Evolutionary conservation across 2,888 invertebrate genomes (phyloP).

Genomic region (Drosophila testacea): DNA sequence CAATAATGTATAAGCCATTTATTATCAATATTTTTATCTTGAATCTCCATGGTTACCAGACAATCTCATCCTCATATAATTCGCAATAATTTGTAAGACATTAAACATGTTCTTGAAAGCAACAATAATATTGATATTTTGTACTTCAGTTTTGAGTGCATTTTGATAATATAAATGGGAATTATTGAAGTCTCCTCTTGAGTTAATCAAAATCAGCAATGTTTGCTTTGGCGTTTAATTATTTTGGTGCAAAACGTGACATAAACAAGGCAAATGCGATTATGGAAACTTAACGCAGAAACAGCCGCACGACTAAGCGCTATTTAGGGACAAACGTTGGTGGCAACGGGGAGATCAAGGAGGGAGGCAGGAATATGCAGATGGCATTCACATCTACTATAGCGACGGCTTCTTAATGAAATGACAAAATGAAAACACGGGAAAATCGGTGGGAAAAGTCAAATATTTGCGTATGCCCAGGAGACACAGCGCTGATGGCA

Average conservation of each 20-base stretch:
- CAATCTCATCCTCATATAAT: not conserved
- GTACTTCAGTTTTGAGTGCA: constrained; percentile 10
- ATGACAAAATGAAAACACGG: constrained; percentile 72
- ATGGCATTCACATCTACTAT: constrained; percentile 23
- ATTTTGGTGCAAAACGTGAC: constrained; percentile 60
- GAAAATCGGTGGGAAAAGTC: constrained; percentile 57
- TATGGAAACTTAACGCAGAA: constrained; percentile 48
- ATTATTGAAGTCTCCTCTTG: constrained; percentile 31
- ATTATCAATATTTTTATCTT: constrained; percentile 11
- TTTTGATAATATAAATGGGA: constrained; percentile 12
- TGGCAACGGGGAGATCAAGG: not conserved
- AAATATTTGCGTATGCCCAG: constrained; percentile 65
- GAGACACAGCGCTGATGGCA: constrained; percentile 60
- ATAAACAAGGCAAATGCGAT: constrained; percentile 60
- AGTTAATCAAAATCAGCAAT: constrained; percentile 60
- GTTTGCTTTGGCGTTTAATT: constrained; percentile 56
- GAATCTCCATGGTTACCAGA: constrained; percentile 19
- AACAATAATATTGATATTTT: constrained; percentile 20
- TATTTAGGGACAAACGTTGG: constrained; percentile 22
- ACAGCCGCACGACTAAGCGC: constrained; percentile 47
- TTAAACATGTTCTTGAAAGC: not conserved
- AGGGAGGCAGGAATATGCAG: constrained; percentile 25
- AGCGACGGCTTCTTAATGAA: constrained; percentile 60
- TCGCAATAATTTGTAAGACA: not conserved
- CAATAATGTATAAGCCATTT: constrained; percentile 8